These are phyloP conservation scores for Stenotaenia linearis DNA, from an alignment of 2,888 invertebrate genomes.

Conservation along the genomic window DNA sequence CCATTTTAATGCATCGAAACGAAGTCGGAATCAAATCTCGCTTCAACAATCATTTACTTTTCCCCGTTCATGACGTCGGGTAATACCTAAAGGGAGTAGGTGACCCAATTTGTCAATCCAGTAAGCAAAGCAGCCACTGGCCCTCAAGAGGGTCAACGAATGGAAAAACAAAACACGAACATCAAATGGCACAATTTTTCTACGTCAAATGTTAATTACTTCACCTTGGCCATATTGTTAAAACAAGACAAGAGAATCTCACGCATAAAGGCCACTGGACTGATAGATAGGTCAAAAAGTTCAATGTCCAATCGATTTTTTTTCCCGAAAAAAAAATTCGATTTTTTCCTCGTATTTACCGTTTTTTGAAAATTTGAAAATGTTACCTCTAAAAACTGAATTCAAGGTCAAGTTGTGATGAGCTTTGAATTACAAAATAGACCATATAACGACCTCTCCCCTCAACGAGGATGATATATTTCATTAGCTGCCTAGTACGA, in stretches of 20 bases:
- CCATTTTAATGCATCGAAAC: not conserved
- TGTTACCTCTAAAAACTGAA: not conserved
- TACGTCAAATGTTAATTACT: not conserved
- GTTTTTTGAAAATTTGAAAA: not conserved
- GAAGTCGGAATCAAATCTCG: not conserved
- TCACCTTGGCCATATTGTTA: not conserved
- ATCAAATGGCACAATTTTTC: not conserved
- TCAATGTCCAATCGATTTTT: not conserved
- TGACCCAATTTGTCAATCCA: conserved; percentile 17
- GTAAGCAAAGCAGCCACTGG: conserved; percentile 26
- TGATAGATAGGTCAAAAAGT: not conserved
- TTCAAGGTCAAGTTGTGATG: not conserved
- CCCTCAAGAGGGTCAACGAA: conserved; percentile 21
- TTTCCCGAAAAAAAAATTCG: not conserved
- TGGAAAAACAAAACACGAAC: conserved; percentile 20
- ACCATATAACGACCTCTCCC: conserved; percentile 1
- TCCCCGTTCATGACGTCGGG: not conserved
- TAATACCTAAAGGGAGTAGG: conserved; percentile 20
- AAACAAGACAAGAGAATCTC: conserved; percentile 17
- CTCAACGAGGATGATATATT: not conserved
- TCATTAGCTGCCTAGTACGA: not conserved
- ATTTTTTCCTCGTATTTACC: no score
- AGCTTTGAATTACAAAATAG: not conserved
- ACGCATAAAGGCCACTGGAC: not conserved
- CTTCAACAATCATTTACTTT: not conserved